These are phyloP conservation scores for Neoseiulus cucumeris DNA, from an alignment of 1,140 invertebrate genomes.

Conservation along the genomic window DNA sequence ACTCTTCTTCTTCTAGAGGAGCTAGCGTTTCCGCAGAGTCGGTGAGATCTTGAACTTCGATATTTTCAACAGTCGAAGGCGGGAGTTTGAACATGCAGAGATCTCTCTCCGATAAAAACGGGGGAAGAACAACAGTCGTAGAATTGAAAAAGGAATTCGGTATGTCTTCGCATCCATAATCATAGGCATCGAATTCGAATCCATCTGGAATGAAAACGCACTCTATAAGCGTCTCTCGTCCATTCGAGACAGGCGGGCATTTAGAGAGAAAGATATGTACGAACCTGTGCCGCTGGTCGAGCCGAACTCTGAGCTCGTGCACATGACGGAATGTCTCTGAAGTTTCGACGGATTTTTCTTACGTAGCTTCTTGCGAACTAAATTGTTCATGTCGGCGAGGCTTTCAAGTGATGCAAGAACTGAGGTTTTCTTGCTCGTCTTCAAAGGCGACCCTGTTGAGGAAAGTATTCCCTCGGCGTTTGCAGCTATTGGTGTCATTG, in stretches of 20 bases:
- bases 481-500: not conserved
- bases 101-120: slow-evolving; percentile 4
- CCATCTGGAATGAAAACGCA: slow-evolving; percentile 14
- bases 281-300: not conserved
- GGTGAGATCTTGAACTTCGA: slow-evolving; percentile 8
- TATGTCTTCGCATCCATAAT: slow-evolving; percentile 18
- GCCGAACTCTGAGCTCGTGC: slow-evolving; percentile 9
- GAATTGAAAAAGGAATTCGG: slow-evolving; percentile 18
- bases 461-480: not conserved
- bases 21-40: not conserved
- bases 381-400: not conserved
- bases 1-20: not conserved
- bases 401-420: not conserved
- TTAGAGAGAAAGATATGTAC: not conserved
- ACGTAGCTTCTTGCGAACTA: slow-evolving; percentile 6
- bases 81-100: slow-evolving; percentile 9
- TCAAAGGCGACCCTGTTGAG: not conserved
- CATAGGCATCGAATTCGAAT: slow-evolving; percentile 20
- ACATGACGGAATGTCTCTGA: slow-evolving; percentile 7
- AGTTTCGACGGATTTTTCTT: slow-evolving; percentile 3
- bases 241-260: not conserved
- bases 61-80: not conserved
- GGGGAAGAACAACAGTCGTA: not conserved
- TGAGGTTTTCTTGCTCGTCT: not conserved
- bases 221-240: not conserved